phyloP scores from a whole-genome alignment of 2,797 vertebrate genomes.

The Calcarius lapponicus region DNA sequence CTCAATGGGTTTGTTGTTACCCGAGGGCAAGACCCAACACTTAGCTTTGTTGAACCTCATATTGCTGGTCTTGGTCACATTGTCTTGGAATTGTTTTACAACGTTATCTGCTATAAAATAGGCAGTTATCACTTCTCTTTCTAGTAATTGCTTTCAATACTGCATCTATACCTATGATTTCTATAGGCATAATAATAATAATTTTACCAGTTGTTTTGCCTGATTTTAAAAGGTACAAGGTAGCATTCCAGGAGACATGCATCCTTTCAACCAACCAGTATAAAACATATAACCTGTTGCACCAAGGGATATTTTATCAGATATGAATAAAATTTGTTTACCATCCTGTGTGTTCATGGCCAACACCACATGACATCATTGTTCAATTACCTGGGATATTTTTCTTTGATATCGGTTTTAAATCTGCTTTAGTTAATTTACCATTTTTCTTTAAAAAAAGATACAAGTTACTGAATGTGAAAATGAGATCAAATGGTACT shows the following conservation, averaged over 20 bases:
- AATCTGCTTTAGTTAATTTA: background rate
- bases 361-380: background rate
- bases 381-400: background rate
- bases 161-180: background rate
- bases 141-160: background rate
- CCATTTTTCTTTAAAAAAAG: background rate
- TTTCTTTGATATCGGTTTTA: background rate
- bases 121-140: background rate
- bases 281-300: background rate
- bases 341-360: background rate
- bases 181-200: background rate
- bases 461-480: background rate
- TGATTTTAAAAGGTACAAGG: background rate
- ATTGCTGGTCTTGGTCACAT: fast-evolving
- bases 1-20: background rate
- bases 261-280: background rate
- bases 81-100: background rate
- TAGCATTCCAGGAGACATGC: background rate
- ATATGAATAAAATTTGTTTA: background rate
- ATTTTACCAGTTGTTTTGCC: background rate
- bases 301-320: background rate
- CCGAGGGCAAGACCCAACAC: background rate
- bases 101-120: background rate
- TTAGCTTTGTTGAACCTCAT: background rate
- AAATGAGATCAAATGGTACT: background rate